Evolutionary conservation across 2,888 invertebrate genomes (phyloP).

Genomic region (Carpatolechia fugitivella): DNA sequence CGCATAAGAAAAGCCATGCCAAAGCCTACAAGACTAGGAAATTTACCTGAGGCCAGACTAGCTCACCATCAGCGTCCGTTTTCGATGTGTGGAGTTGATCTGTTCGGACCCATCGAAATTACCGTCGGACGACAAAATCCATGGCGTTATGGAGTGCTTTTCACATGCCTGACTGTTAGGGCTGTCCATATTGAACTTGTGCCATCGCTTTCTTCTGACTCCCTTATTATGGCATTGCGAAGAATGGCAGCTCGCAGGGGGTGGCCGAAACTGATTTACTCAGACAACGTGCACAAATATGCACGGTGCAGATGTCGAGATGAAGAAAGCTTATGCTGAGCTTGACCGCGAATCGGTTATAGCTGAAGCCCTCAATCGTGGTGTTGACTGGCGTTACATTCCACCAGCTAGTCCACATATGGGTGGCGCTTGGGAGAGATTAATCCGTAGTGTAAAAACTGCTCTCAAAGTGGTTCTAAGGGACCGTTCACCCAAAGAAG

Average conservation of each 20-base stretch:
- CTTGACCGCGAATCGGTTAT: not conserved
- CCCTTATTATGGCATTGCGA: slow-evolving; percentile 17
- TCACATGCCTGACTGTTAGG: slow-evolving; percentile 1
- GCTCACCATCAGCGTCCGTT: slow-evolving; percentile 20
- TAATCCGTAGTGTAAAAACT: too few relatives aligned
- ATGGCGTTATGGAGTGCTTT: slow-evolving; percentile 1
- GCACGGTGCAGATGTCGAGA: slow-evolving; percentile 20
- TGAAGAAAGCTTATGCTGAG: slow-evolving; percentile 14
- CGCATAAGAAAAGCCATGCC: not conserved
- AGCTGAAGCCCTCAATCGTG: not conserved
- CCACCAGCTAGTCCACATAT: slow-evolving; percentile 13
- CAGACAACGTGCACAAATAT: slow-evolving; percentile 29
- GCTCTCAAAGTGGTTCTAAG: slow-evolving; percentile 11
- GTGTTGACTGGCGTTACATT: slow-evolving; percentile 21
- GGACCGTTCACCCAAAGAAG: slow-evolving; percentile 18
- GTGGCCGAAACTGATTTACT: slow-evolving; percentile 21
- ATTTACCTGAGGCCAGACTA: slow-evolving; percentile 24
- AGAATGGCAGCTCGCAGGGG: slow-evolving; percentile 26
- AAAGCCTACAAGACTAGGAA: slow-evolving; percentile 8
- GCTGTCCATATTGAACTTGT: slow-evolving; percentile 7
- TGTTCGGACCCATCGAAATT: slow-evolving; percentile 18
- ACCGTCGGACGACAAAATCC: not conserved
- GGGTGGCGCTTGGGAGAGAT: slow-evolving; percentile 24
- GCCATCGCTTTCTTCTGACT: not conserved
- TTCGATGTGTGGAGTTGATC: slow-evolving; percentile 17